A percentile compares a stretch with the other conserved stretches of the same genome.
Evolutionary conservation across 2,113 vertebrate genomes (phyloP).

Genomic region (Scortum barcoo): DNA sequence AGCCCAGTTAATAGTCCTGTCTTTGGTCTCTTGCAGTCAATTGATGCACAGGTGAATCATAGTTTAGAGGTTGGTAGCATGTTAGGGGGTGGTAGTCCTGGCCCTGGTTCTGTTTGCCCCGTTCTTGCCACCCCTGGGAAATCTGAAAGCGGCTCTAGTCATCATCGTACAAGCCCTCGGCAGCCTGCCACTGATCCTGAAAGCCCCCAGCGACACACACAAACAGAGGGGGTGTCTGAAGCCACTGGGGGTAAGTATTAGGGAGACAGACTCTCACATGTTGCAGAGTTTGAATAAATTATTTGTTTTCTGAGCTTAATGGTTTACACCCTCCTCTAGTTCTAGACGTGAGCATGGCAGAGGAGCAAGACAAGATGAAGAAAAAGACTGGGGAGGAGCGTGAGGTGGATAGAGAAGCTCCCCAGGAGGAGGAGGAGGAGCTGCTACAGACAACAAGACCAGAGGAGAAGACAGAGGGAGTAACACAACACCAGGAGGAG

Average conservation of each 20-base stretch:
- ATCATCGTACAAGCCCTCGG: not conserved
- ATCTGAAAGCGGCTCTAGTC: not conserved
- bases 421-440: not conserved
- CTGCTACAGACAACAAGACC: not conserved
- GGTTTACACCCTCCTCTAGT: not conserved
- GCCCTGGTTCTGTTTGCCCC: not conserved
- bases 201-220: not conserved
- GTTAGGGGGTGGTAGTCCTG: too few species aligned
- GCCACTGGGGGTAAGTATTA: conserved; percentile 47
- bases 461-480: not conserved
- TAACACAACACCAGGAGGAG: not conserved
- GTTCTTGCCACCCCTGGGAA: not conserved
- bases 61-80: too few species aligned
- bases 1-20: conserved; percentile 10
- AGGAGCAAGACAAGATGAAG: not conserved
- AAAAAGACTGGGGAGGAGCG: not conserved
- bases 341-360: conserved; percentile 26
- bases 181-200: not conserved
- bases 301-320: not conserved
- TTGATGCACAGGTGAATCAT: not conserved
- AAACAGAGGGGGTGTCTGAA: not conserved
- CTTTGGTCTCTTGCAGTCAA: not conserved
- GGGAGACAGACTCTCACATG: not conserved
- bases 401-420: not conserved
- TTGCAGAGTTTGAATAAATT: not conserved